A percentile compares a stretch with the other conserved stretches of the same genome.
Evolutionary conservation across 2,797 vertebrate genomes (phyloP).

Genomic region (Echeneis naucrates): DNA sequence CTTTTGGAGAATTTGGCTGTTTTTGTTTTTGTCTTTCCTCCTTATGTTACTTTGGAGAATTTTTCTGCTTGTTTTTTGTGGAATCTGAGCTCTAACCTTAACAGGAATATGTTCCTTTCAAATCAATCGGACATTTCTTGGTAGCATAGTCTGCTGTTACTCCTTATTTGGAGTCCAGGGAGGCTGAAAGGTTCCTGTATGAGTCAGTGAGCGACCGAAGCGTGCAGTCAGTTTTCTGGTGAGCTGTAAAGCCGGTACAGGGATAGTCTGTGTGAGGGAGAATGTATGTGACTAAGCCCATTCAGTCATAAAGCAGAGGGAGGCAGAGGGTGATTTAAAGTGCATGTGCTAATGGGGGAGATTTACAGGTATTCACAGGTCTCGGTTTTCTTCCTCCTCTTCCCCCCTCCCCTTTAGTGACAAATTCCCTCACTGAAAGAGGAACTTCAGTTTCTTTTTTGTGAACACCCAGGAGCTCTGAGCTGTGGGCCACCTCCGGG

Average conservation of each 20-base stretch:
- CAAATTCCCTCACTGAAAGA: conserved; percentile 40
- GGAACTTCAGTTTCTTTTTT: conserved; percentile 32
- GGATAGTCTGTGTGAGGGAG: not conserved
- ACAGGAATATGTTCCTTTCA: not conserved
- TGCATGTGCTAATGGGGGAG: not conserved
- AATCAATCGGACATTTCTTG: not conserved
- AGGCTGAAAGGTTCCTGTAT: not conserved
- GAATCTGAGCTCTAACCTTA: no score
- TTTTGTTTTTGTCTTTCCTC: not conserved
- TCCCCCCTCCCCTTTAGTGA: conserved; percentile 53
- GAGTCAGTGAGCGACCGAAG: not conserved
- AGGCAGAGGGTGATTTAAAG: conserved; percentile 37
- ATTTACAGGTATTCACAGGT: conserved; percentile 61
- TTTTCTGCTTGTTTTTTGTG: not conserved
- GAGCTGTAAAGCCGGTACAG: conserved; percentile 24
- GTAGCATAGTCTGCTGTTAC: not conserved
- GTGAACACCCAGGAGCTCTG: conserved; percentile 4
- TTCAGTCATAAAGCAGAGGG: conserved; percentile 31
- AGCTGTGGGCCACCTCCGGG: not conserved
- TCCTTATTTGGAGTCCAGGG: not conserved
- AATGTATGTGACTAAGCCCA: conserved; percentile 21
- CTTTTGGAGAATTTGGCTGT: not conserved
- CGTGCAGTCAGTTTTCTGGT: not conserved
- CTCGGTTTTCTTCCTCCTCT: conserved; percentile 66
- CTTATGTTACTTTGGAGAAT: no score